These are phyloP conservation scores for Patiria miniata DNA, from an alignment of 35 echinoderm and acorn worm genomes.

Conservation along the genomic window DNA sequence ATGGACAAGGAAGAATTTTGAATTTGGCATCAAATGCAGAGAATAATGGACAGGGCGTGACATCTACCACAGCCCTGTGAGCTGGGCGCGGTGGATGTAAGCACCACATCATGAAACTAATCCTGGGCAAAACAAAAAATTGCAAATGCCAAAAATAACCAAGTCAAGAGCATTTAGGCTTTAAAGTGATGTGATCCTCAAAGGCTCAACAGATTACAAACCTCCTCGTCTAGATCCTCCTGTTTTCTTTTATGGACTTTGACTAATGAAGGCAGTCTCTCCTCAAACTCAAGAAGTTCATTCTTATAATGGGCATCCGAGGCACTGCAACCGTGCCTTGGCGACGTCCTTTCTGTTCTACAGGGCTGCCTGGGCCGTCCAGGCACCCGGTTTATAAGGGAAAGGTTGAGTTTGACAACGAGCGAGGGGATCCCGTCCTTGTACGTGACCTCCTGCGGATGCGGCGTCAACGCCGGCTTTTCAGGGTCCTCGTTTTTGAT, in stretches of 20 bases:
- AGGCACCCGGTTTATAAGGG: conserved; percentile 13
- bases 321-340: neutral
- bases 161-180: too few relatives aligned
- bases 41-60: too few relatives aligned
- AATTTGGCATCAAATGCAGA: too few relatives aligned
- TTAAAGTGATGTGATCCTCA: too few relatives aligned
- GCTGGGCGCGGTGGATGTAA: too few relatives aligned
- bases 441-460: conserved; percentile 3
- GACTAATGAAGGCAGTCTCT: conserved; percentile 31
- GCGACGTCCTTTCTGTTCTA: conserved; percentile 2
- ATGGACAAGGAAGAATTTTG: too few relatives aligned
- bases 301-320: neutral
- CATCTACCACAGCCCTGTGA: too few relatives aligned
- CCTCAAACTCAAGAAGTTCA: conserved; percentile 17
- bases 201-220: neutral
- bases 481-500: conserved; percentile 19
- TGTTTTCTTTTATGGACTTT: conserved; percentile 30
- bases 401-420: conserved; percentile 24
- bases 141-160: too few relatives aligned
- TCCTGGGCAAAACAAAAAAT: too few relatives aligned
- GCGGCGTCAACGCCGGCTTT: neutral
- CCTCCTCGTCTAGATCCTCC: conserved; percentile 32
- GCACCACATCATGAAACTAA: too few relatives aligned
- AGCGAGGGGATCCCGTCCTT: conserved; percentile 38
- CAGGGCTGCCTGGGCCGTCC: neutral